Conservation (phyloP, 2,113 vertebrate genomes). For the Sinocyclocheilus anshuiensis region DNA sequence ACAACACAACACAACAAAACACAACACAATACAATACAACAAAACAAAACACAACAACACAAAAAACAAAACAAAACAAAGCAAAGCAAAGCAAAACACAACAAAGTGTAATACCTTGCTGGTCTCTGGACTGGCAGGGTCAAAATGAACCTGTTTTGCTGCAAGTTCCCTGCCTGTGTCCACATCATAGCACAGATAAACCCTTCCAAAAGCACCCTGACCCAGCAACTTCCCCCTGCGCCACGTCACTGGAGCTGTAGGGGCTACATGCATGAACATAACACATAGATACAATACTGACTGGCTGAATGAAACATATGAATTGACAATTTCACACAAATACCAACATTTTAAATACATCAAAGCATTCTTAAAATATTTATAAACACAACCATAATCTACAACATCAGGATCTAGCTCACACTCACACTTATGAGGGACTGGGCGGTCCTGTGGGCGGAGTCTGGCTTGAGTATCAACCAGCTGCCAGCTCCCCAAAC, state of each 20-base stretch:
- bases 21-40: too few species aligned
- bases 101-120: slow-evolving; percentile 82
- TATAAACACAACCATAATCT: background rate
- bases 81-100: background rate
- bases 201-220: slow-evolving; percentile 91
- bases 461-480: slow-evolving; percentile 84
- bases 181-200: slow-evolving; percentile 94
- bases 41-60: too few species aligned
- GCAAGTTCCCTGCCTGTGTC: slow-evolving; percentile 94
- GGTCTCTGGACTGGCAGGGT: slow-evolving; percentile 92
- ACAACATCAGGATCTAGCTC: background rate
- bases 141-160: slow-evolving; percentile 95
- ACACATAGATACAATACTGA: background rate
- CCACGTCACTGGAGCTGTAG: slow-evolving; percentile 92
- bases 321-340: background rate
- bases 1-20: too few species aligned
- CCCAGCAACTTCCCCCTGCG: slow-evolving; percentile 91
- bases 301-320: background rate
- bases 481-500: slow-evolving; percentile 85
- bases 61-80: background rate
- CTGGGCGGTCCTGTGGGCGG: slow-evolving; percentile 85
- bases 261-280: slow-evolving; percentile 74
- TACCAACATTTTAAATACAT: background rate
- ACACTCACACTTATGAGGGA: slow-evolving; percentile 88
- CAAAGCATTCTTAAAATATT: background rate